Evolutionary conservation across 2,797 vertebrate species (phyloP), one percentile per base, ranked within the genome.

Genomic region (Sebastes ruberrimus): DNA sequence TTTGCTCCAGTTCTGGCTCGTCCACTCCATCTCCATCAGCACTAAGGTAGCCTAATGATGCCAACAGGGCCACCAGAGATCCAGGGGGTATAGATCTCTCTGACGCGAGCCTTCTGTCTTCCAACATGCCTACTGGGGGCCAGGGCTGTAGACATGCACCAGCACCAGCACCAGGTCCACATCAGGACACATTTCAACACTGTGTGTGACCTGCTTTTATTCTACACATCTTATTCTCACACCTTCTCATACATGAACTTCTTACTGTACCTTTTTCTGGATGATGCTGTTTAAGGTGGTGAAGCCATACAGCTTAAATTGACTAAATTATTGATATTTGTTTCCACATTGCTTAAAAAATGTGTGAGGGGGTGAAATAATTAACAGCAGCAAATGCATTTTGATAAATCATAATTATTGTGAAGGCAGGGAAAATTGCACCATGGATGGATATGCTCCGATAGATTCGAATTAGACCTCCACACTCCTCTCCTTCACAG

Each of bases 381-480:
- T 90, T 78, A 91, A 88, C 68, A 85, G 32, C 77, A 80, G 83
- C 75, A 71, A 78, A 84, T 81, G 59, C 66, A 82, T 90, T 91
- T 73, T 78, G 78, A 94, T 93, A 92, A 93, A 94, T 94, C 91
- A 89, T 83, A 93, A 92, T 95, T 94, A 93, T 89, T 84, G 84
- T 86, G 85, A 93, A 90, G 87, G 88, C 85, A 80, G 81, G 27
- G 76, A 80, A 91, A 93, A 93, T 88, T 92, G 88, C 87, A 86
- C 60, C 55, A 79, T 52, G 81, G 86, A 89, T 88, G 89, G 89
- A 87, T 88, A 86, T 86, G 90, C 86, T 88, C 82, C 35, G 62
- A 76, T 88, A 88, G 87, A 89, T 88, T 91, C 66, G 83, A 91
- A 93, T 91, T 90, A 90, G 86, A 87, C 81, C 82, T 74, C 76